Base-by-base conservation (phyloP, 2,797 vertebrate genomes). In the Lacerta bilineata region DNA sequence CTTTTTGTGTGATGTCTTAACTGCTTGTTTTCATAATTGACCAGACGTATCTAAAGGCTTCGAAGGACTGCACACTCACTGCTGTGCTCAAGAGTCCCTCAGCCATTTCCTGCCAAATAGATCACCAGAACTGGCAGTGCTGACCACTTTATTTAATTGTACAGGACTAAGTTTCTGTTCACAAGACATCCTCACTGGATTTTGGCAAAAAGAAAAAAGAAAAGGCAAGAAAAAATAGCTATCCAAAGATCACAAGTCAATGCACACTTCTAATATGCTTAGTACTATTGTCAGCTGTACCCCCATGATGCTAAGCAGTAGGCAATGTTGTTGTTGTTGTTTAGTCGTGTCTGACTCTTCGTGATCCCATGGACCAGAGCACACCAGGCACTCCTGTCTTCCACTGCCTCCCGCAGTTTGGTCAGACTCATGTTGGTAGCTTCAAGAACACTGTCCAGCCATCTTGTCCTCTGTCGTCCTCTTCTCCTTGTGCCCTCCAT, bases 1-100 rank as follows among this genome's bases (percentile, higher is more conserved):
- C 84, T 91, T 89, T 90, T 91, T 77, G 90, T n/a, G 17, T 92
- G 91, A 93, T 93, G 87, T 91, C 33, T 92, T 39, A 78, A 72
- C 29, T 29, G 25, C 36, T 33, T 79, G 7, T 13, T 2, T 39
- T 50, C 80, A 50, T 83, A 50, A 69, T 5, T 43, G 39, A 50
- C 29, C 33, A 59, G 71, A 75, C 18, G 36, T 55, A 81, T 25
- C 3, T 76, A n/a, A 69, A 18, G 50, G 66, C 36, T 72, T 13
- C 29, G 33, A 84, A 43, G 61, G 8, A 23, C 46, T 83, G 25
- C 33, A 68, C 36, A 77, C n/a, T 75, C 11, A 36, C 20, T 84
- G 15, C 15, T 27, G 29, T 46, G 23, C 15, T 87, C 29, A 43
- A 36, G 11, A 29, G 46, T 43, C 29, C 79, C 3, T 80, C 27